Conservation (phyloP, 2,113 vertebrate species). For the Labrus mixtus region DNA sequence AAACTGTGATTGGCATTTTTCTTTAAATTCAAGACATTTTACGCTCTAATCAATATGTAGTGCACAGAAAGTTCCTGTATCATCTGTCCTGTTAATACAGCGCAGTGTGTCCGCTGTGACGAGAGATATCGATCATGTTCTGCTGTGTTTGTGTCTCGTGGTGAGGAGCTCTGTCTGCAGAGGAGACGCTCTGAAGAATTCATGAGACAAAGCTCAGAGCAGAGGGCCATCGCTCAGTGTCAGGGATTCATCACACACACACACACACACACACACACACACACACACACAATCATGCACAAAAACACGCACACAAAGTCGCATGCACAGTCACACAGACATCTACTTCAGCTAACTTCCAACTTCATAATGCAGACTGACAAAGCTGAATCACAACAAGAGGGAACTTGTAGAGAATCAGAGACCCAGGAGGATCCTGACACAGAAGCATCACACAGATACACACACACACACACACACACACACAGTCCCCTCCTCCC, state of each 20-base stretch:
- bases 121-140: constrained; percentile 48
- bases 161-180: constrained; percentile 36
- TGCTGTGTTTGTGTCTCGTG: constrained; percentile 41
- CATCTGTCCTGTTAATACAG: constrained; percentile 3
- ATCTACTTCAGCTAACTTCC: constrained; percentile 14
- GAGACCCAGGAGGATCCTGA: constrained; percentile 44
- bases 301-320: background rate
- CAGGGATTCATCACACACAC: constrained; percentile 57
- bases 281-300: constrained; percentile 8
- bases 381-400: constrained; percentile 49
- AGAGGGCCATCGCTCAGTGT: constrained; percentile 64
- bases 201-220: constrained; percentile 69
- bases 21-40: background rate
- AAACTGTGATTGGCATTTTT: background rate
- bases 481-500: constrained; percentile 26
- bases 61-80: background rate
- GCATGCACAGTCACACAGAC: background rate
- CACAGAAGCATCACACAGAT: constrained; percentile 21
- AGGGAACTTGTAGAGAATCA: constrained; percentile 27
- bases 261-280: constrained; percentile 25
- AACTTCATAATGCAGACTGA: constrained; percentile 56
- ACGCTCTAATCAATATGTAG: too few species aligned
- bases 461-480: constrained; percentile 12
- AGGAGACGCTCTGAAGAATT: constrained; percentile 61
- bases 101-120: constrained; percentile 11